Conservation (phyloP, 2,797 vertebrate genomes). For the Acanthurus lineatus region DNA sequence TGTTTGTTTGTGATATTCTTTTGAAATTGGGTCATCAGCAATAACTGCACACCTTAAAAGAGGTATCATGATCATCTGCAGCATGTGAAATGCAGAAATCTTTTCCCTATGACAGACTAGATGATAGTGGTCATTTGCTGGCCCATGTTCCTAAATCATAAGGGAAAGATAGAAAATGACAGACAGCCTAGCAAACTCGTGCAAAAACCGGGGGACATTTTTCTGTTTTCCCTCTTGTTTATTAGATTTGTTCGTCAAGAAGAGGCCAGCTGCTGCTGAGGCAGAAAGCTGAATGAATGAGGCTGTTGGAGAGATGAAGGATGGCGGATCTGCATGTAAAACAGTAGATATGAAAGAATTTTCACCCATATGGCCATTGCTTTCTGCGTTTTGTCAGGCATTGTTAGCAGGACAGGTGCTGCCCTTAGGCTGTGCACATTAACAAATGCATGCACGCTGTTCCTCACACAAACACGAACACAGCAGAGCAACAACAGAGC, state of each 20-base stretch:
- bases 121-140: conserved; percentile 70
- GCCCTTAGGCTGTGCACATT: conserved; percentile 61
- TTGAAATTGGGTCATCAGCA: conserved; percentile 76
- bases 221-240: conserved; percentile 65
- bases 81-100: conserved; percentile 57
- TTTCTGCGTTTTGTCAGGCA: conserved; percentile 53
- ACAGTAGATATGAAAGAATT: conserved; percentile 59
- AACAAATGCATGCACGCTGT: conserved; percentile 61
- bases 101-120: conserved; percentile 51
- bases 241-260: conserved; percentile 70
- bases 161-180: conserved; percentile 61
- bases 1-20: conserved; percentile 76
- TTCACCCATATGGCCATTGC: conserved; percentile 65
- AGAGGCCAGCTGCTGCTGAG: conserved; percentile 56
- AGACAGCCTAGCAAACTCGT: conserved; percentile 47
- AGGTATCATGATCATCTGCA: conserved; percentile 56
- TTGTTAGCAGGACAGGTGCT: conserved; percentile 76
- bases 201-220: conserved; percentile 37
- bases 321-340: conserved; percentile 43
- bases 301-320: conserved; percentile 47
- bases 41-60: conserved; percentile 56
- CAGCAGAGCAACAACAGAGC: conserved; percentile 7
- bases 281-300: conserved; percentile 18
- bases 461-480: conserved; percentile 44
- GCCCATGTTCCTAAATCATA: conserved; percentile 67